These are phyloP conservation scores for Habrosyne pyritoides DNA, from an alignment of 2,888 invertebrate genomes.

Conservation along the genomic window DNA sequence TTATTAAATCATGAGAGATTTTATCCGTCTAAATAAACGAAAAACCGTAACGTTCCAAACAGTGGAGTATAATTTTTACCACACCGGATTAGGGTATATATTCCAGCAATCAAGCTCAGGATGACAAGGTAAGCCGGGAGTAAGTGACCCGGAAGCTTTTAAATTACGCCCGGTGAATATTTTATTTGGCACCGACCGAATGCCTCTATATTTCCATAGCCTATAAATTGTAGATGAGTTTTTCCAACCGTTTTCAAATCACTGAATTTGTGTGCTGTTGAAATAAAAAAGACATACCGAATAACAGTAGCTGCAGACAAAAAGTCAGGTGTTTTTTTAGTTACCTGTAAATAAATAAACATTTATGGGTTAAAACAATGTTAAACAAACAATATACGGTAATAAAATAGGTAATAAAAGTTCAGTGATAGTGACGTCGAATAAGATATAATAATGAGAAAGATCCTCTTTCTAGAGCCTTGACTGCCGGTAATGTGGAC, in stretches of 20 bases:
- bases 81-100: slow-evolving; percentile 43
- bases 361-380: not conserved
- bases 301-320: not conserved
- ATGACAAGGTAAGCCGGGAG: slow-evolving; percentile 53
- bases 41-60: slow-evolving; percentile 7
- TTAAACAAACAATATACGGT: not conserved
- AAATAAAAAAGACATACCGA: slow-evolving; percentile 2
- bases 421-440: too few relatives aligned
- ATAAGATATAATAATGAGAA: too few relatives aligned
- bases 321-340: not conserved
- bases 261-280: not conserved
- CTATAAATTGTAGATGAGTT: slow-evolving; percentile 35
- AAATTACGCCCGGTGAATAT: slow-evolving; percentile 68
- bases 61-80: slow-evolving; percentile 31
- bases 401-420: not conserved
- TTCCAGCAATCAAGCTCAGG: slow-evolving; percentile 41
- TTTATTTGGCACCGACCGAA: slow-evolving; percentile 57
- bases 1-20: slow-evolving; percentile 28
- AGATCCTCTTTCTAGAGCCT: too few relatives aligned
- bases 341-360: not conserved
- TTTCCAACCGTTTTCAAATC: slow-evolving; percentile 1
- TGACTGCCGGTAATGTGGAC: too few relatives aligned
- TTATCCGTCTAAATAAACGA: slow-evolving; percentile 15
- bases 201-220: slow-evolving; percentile 49
- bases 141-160: slow-evolving; percentile 68